These are phyloP conservation scores for Tribolium freemani DNA, from an alignment of 2,888 invertebrate species.

Conservation along the genomic window DNA sequence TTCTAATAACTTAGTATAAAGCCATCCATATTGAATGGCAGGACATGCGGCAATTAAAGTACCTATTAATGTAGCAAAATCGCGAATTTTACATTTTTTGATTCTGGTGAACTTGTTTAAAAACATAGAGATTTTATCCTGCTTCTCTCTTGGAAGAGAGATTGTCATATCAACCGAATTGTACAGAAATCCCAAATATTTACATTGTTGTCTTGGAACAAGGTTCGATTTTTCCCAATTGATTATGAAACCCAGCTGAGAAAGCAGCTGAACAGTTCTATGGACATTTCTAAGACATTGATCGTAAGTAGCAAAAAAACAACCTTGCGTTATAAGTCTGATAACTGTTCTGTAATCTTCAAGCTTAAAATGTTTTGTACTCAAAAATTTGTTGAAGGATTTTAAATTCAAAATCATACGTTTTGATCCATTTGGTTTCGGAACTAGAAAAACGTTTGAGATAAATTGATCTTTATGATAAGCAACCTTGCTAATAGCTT, in stretches of 20 bases:
- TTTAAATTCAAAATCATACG: too few species aligned
- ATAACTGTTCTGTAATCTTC: too few species aligned
- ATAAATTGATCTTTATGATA: too few species aligned
- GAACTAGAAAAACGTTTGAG: too few species aligned
- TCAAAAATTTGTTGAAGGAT: too few species aligned
- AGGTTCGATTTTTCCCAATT: conserved; percentile 7
- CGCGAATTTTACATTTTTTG: conserved; percentile 29
- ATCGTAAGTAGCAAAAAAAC: too few species aligned
- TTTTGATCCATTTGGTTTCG: too few species aligned
- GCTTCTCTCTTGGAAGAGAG: conserved; percentile 5
- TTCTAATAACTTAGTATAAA: conserved; percentile 46
- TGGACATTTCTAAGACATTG: too few species aligned
- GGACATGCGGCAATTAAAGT: conserved; percentile 39
- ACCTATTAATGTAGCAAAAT: conserved; percentile 27
- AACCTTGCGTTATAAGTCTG: too few species aligned
- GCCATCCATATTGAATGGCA: conserved; percentile 45
- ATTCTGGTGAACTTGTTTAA: neutral
- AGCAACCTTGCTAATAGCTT: too few species aligned
- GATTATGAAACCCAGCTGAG: conserved; percentile 17
- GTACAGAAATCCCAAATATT: conserved; percentile 12
- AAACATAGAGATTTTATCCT: neutral
- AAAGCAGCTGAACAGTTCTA: too few species aligned
- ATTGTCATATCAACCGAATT: neutral
- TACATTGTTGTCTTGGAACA: neutral
- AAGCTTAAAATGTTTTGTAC: too few species aligned